A percentile compares a stretch with the other conserved stretches of the same genome.
These are phyloP conservation scores for Atta texana DNA, from an alignment of 1,140 invertebrate genomes.

Conservation along the genomic window DNA sequence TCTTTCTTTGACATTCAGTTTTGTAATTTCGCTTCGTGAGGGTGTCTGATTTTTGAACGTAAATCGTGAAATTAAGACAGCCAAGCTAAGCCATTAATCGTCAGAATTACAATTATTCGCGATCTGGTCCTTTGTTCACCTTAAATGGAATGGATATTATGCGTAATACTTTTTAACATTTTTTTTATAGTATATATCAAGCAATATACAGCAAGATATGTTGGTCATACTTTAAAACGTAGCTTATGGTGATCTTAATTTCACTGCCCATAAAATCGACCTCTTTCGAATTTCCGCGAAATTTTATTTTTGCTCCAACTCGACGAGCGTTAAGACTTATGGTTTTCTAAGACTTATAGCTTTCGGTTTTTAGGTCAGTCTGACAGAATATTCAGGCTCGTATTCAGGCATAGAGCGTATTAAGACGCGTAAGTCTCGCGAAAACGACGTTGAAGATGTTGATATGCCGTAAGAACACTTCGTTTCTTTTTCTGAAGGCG, in stretches of 20 bases:
- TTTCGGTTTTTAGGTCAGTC: conserved; percentile 5
- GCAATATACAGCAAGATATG: background rate
- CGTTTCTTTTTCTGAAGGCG: conserved; percentile 85
- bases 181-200: conserved; percentile 2
- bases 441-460: conserved; percentile 90
- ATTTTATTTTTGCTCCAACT: background rate
- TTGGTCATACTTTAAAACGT: conserved; percentile 32
- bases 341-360: conserved; percentile 2
- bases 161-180: background rate
- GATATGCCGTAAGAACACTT: conserved; percentile 89
- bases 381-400: background rate
- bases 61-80: conserved; percentile 35
- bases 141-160: conserved; percentile 49
- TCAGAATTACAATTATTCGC: background rate
- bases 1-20: conserved; percentile 30
- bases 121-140: background rate
- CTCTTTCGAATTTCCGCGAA: background rate
- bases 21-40: conserved; percentile 28
- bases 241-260: conserved; percentile 23
- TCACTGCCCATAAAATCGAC: conserved; percentile 23
- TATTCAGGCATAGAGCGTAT: conserved; percentile 43
- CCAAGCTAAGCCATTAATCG: conserved; percentile 4
- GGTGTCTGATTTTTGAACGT: background rate
- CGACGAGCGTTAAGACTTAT: conserved; percentile 14
- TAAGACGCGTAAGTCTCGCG: conserved; percentile 89